A percentile compares a stretch with the other conserved stretches of the same genome.
phyloP scores from a whole-genome alignment of 2,888 invertebrate species.

The Oxytorus armatus region DNA sequence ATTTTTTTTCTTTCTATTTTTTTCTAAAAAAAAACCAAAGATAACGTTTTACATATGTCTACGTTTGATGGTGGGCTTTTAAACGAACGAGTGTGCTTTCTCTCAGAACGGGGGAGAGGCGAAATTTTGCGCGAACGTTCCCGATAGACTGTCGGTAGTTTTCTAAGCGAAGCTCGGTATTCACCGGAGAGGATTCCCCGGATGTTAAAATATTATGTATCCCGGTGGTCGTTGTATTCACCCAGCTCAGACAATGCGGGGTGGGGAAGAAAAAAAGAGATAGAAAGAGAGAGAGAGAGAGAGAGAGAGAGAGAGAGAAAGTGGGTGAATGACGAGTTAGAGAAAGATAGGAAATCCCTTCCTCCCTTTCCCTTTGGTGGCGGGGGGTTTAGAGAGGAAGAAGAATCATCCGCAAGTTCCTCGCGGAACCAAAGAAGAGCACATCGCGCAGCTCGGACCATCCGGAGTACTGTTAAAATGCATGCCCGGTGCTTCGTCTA shows the following conservation, averaged over 20 bases:
- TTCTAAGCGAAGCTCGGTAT: conserved; percentile 58
- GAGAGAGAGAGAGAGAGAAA: conserved; percentile 49
- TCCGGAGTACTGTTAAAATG: conserved; percentile 83
- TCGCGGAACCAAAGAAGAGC: conserved; percentile 72
- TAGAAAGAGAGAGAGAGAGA: conserved; percentile 24
- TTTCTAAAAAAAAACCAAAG: conserved; percentile 3
- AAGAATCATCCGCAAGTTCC: conserved; percentile 32
- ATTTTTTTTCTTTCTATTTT: neutral
- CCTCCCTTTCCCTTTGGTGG: neutral
- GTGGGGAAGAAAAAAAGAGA: conserved; percentile 47
- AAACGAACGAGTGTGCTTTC: neutral
- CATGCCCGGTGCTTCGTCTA: conserved; percentile 83
- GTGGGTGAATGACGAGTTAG: too few relatives aligned
- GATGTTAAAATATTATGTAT: conserved; percentile 28
- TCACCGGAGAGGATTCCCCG: conserved; percentile 49
- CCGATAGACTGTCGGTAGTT: conserved; percentile 78
- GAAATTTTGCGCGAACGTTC: conserved; percentile 74
- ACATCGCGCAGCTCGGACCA: conserved; percentile 69
- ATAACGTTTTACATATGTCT: neutral
- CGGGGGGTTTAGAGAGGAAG: conserved; percentile 69
- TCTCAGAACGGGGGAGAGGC: conserved; percentile 67
- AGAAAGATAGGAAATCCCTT: neutral
- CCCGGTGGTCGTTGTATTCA: conserved; percentile 33
- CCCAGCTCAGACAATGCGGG: conserved; percentile 43
- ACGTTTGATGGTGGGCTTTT: neutral